Percentiles rank a stretch among this genome's conserved stretches.
These are phyloP conservation scores for Tiphia femorata DNA, from an alignment of 2,888 invertebrate genomes.

Conservation along the genomic window DNA sequence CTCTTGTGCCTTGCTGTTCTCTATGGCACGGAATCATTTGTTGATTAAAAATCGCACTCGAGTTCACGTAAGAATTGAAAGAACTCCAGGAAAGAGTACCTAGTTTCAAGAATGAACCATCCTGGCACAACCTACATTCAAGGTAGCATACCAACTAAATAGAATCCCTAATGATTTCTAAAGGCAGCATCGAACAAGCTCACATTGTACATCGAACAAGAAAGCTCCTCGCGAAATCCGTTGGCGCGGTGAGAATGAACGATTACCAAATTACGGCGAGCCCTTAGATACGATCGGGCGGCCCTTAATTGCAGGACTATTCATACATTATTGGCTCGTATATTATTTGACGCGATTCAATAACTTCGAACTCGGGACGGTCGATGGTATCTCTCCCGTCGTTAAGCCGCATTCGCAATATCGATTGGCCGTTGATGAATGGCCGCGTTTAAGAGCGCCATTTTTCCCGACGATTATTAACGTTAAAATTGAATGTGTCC, in stretches of 20 bases:
- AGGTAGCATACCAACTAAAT: no score
- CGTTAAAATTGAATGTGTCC: constrained; percentile 59
- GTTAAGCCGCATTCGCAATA: constrained; percentile 60
- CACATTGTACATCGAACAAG: no score
- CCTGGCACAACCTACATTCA: no score
- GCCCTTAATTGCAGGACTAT: constrained; percentile 60
- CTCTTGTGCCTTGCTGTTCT: constrained; percentile 35
- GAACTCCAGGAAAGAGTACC: no score
- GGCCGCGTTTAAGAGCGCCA: constrained; percentile 51
- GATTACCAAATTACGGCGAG: constrained; percentile 50
- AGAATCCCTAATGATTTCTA: no score
- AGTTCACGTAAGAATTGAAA: no score
- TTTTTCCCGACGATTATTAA: constrained; percentile 58
- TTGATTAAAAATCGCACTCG: no score
- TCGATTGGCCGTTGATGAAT: constrained; percentile 61
- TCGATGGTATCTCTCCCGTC: constrained; percentile 57
- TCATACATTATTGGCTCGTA: constrained; percentile 64
- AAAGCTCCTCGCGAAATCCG: no score
- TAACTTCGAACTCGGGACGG: constrained; percentile 51
- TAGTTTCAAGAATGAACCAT: no score
- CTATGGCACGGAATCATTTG: no score
- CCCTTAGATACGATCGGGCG: constrained; percentile 55
- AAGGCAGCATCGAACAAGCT: no score
- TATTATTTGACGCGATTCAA: constrained; percentile 65
- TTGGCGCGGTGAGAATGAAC: constrained; percentile 36